These are phyloP conservation scores for Campylomormyrus numenius DNA, from an alignment of 2,113 vertebrate genomes.

Conservation along the genomic window DNA sequence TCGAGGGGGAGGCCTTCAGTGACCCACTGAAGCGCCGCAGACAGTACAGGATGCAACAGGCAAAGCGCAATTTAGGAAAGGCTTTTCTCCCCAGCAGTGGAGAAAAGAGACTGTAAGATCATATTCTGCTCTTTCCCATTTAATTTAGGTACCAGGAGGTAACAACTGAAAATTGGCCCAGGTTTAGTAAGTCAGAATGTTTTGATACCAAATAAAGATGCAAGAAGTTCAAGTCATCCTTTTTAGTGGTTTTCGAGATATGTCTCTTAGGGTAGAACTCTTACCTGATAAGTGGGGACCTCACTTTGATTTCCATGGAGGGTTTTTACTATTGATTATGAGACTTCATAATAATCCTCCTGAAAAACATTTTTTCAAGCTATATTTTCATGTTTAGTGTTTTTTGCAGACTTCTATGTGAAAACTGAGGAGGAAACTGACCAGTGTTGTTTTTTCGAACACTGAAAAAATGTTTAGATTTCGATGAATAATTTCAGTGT, in stretches of 20 bases:
- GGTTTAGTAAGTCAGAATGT: background rate
- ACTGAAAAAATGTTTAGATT: background rate
- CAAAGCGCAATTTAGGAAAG: slow-evolving; percentile 73
- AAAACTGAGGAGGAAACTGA: background rate
- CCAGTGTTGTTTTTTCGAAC: background rate
- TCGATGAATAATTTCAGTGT: background rate
- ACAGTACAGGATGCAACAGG: slow-evolving; percentile 60
- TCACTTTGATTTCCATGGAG: background rate
- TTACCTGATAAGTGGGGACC: background rate
- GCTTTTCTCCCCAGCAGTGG: slow-evolving; percentile 71
- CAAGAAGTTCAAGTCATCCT: background rate
- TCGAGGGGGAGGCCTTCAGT: slow-evolving; percentile 67
- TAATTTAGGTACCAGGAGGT: background rate
- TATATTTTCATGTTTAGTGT: background rate
- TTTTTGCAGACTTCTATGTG: background rate
- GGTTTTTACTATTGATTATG: background rate
- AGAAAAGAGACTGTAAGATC: slow-evolving; percentile 68
- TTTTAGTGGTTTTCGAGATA: background rate
- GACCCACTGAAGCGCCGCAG: slow-evolving; percentile 64
- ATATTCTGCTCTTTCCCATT: background rate
- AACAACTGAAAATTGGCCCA: background rate
- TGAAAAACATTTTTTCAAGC: background rate
- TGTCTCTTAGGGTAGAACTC: background rate
- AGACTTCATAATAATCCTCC: background rate
- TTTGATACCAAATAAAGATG: background rate